phyloP scores from a whole-genome alignment of 2,113 vertebrate species.

The Albula glossodonta region DNA sequence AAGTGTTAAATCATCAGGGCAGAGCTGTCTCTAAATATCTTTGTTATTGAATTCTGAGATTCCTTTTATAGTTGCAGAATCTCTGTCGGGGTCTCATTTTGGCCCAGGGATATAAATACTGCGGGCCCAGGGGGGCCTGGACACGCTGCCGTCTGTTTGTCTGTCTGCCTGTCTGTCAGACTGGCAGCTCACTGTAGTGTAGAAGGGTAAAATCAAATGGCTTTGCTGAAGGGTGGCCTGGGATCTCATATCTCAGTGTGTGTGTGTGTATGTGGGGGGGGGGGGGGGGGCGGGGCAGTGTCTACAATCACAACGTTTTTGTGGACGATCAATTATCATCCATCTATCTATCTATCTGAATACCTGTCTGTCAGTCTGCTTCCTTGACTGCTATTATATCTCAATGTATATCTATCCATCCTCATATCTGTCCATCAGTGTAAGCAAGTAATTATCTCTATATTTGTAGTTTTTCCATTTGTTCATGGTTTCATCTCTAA shows the following conservation, averaged over 20 bases:
- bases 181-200: constrained; percentile 55
- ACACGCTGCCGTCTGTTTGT: constrained; percentile 53
- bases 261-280: constrained; percentile 18
- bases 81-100: constrained; percentile 32
- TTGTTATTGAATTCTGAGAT: constrained; percentile 60
- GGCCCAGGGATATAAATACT: constrained; percentile 63
- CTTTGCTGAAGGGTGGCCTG: constrained; percentile 63
- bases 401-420: neutral
- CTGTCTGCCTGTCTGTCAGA: constrained; percentile 30
- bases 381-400: neutral
- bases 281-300: constrained; percentile 5
- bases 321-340: neutral
- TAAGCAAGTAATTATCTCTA: neutral
- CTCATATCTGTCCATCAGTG: neutral
- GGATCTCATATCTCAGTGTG: constrained; percentile 8
- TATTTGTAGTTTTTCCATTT: constrained; percentile 16
- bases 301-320: too few species aligned
- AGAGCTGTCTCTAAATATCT: constrained; percentile 56
- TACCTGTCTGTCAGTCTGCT: constrained; percentile 11
- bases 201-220: constrained; percentile 60
- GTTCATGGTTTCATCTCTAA: constrained; percentile 1
- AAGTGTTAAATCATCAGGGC: constrained; percentile 57
- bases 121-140: constrained; percentile 45
- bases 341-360: constrained; percentile 27
- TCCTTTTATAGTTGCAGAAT: constrained; percentile 47